Conservation (phyloP, 1,140 invertebrate genomes). For the Asobara japonica region DNA sequence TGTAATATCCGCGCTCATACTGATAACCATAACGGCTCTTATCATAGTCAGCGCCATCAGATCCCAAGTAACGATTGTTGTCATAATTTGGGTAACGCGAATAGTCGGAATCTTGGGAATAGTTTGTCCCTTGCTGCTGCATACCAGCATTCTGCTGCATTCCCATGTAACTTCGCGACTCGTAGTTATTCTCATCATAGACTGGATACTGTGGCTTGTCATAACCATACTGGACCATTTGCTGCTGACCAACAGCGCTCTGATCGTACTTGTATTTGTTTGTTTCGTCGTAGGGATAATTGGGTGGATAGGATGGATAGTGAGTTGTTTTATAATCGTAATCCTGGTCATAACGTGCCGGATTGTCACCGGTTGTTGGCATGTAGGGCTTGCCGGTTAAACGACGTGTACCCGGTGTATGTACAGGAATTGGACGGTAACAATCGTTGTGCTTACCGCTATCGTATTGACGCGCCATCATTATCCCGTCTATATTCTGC, state of each 20-base stretch:
- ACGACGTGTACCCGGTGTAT: constrained; percentile 60
- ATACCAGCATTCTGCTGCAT: constrained; percentile 35
- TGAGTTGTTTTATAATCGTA: constrained; percentile 65
- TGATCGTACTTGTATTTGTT: constrained; percentile 59
- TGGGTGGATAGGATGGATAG: constrained; percentile 63
- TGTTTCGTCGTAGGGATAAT: constrained; percentile 63
- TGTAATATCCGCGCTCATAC: constrained; percentile 56
- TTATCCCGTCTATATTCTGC: constrained; percentile 68
- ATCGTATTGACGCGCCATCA: constrained; percentile 67
- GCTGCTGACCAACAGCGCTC: not conserved
- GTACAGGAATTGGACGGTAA: constrained; percentile 64
- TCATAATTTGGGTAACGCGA: constrained; percentile 54
- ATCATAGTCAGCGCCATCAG: constrained; percentile 50
- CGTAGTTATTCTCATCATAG: constrained; percentile 51
- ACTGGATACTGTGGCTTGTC: constrained; percentile 45
- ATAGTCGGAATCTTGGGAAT: constrained; percentile 52
- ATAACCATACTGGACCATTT: constrained; percentile 37
- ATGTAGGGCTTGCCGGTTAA: constrained; percentile 57
- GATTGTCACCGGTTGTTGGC: constrained; percentile 54
- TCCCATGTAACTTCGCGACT: constrained; percentile 47
- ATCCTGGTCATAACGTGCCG: constrained; percentile 50
- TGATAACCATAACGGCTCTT: constrained; percentile 55
- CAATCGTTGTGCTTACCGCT: constrained; percentile 61
- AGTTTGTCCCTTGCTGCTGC: constrained; percentile 39
- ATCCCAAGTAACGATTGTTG: constrained; percentile 48